Evolutionary conservation across 64 coral and sea anemone genomes (phyloP), one percentile per base, ranked within the genome.

Genomic region (Orbicella faveolata): DNA sequence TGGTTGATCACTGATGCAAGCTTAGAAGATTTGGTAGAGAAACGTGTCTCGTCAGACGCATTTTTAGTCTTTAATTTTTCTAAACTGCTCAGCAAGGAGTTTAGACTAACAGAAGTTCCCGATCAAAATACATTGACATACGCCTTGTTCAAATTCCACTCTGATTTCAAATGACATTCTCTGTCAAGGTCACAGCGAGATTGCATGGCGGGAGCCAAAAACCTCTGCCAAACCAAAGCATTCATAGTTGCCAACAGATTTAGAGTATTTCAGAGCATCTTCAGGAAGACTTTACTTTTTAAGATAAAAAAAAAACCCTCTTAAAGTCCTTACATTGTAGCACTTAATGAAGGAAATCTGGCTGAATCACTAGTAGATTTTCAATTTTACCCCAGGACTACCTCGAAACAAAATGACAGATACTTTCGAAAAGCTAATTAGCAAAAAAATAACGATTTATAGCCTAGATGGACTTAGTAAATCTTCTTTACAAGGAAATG

Each of bases 271-370:
- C 3, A 36, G 35, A 82, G 13, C 12, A 59, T 64, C 59, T 34
- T 15, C 54, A 64, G 79, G 54, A 82, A 34, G 30, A 16, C 37
- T 70, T 48, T 23, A 85, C 54, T 70, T 11, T 19, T 6, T 30
- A 53, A 70, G 65, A 6, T 65, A 15, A 12, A 18, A 68, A 52
- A 73, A 68, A 52, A 73, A 0, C 14, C 39, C 39, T 36, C 62
- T 26, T 85, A 30, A 72, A 73, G 25, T 52, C 52, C 8, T 73
- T 36, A 73, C 44, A 52, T 39, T 23, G 7, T 17, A 52, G 36
- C n/a, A 70, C 36, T 20, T 72, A 72, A 52, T 52, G 13, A 85
- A 72, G 82, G 82, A 70, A 85, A 65, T 85, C 63, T 85, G 9
- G 21, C 65, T 16, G 2, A 70, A 23, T 70, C 66, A 20, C 4